Evolutionary conservation across 2,888 invertebrate species (phyloP).

Genomic region (Melipona bicolor): DNA sequence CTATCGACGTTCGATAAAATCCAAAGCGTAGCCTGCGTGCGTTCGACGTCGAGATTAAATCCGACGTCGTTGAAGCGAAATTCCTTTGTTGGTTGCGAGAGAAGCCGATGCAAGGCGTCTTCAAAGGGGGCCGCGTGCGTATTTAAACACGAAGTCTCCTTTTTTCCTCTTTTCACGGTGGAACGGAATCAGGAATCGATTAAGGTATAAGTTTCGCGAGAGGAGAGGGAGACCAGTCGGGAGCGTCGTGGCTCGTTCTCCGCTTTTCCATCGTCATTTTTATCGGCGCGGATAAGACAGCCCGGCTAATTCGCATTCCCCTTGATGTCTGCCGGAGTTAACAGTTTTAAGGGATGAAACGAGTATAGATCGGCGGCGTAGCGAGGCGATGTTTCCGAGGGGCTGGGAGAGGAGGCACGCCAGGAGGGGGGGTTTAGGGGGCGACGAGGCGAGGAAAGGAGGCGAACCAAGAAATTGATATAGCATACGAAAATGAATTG

Average conservation of each 20-base stretch:
- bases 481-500: slow-evolving; percentile 84
- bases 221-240: slow-evolving; percentile 1
- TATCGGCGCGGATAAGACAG: slow-evolving; percentile 77
- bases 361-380: slow-evolving; percentile 78
- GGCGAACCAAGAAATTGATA: slow-evolving; percentile 84
- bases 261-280: slow-evolving; percentile 72
- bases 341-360: slow-evolving; percentile 84
- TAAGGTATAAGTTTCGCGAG: slow-evolving; percentile 64
- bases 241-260: slow-evolving; percentile 38
- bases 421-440: slow-evolving; percentile 26
- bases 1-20: background rate
- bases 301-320: slow-evolving; percentile 82
- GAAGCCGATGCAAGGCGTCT: slow-evolving; percentile 20
- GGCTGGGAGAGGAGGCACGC: slow-evolving; percentile 42
- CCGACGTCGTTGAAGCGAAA: slow-evolving; percentile 16
- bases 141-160: slow-evolving; percentile 58
- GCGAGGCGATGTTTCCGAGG: slow-evolving; percentile 55
- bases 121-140: slow-evolving; percentile 40
- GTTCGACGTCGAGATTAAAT: slow-evolving; percentile 22
- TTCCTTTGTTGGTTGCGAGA: slow-evolving; percentile 36
- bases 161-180: slow-evolving; percentile 35
- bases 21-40: background rate
- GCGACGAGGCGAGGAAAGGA: slow-evolving; percentile 71
- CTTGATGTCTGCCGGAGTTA: slow-evolving; percentile 83
- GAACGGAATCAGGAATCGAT: slow-evolving; percentile 63